Conservation (phyloP, 2,888 invertebrate genomes). For the Stenodera caucasica region DNA sequence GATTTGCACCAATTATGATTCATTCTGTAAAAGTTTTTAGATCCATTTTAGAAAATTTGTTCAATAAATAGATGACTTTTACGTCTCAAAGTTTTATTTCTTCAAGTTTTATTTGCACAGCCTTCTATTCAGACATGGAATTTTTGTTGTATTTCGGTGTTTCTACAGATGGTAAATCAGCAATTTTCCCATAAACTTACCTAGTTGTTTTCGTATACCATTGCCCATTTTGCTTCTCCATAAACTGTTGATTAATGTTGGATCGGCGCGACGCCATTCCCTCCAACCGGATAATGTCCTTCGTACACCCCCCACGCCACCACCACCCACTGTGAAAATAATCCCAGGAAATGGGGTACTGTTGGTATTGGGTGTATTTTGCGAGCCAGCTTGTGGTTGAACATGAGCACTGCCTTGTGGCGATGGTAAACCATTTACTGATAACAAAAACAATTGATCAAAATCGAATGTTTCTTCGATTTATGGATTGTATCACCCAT, state of each 20-base stretch:
- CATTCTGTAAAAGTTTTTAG: no score
- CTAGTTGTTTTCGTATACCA: slow-evolving; percentile 68
- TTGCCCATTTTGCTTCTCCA: slow-evolving; percentile 75
- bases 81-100: no score
- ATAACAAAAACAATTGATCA: no score
- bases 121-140: no score
- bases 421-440: slow-evolving; percentile 57
- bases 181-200: slow-evolving; percentile 49
- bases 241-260: slow-evolving; percentile 71
- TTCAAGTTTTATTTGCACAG: no score
- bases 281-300: slow-evolving; percentile 63
- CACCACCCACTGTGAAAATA: slow-evolving; percentile 56
- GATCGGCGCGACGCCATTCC: slow-evolving; percentile 73
- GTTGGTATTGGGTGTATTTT: slow-evolving; percentile 50
- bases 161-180: no score
- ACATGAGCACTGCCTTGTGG: slow-evolving; percentile 63
- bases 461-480: background rate
- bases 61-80: no score
- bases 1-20: no score
- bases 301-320: slow-evolving; percentile 64
- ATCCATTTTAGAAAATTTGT: no score
- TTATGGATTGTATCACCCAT: slow-evolving; percentile 47
- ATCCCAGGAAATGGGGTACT: slow-evolving; percentile 55
- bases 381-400: slow-evolving; percentile 57
- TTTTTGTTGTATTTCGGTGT: no score